Base-by-base conservation (phyloP, 2,888 invertebrate species). In the Agriopis leucophaearia region DNA sequence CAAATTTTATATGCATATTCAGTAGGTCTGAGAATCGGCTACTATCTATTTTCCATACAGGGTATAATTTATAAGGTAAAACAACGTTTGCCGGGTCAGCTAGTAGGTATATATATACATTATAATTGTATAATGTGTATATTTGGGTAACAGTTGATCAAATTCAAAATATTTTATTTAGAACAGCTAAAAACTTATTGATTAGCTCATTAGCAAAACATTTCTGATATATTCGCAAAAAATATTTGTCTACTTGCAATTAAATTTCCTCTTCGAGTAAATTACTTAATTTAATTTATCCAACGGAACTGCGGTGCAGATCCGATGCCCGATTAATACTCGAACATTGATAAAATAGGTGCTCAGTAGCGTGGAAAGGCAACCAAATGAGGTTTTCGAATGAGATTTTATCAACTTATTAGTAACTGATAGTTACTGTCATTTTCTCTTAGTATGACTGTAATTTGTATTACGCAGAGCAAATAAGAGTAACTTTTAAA, bases 201-300 rank as follows among this genome's bases (percentile, higher is more conserved):
- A n/a, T n/a, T n/a, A 48, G 18, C 10, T 48, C 48, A 2, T 48
- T 48, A 7, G 10, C 18, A 50, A 50, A 27, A 12, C 27, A 16
- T 12, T 18, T 18, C 10, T 13, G 13, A 44, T 44, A 44, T 44
- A 1, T 18, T 12, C 18, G 4, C 38, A 38, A 16, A n/a, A 40
- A 48, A 40, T 52, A 44, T 45, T 61, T 45, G 36, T 45, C 40
- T 55, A 38, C 35, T 6, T 44, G 27, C 61, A 54, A 61, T 63
- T 69, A 50, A 65, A 71, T 71, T 51, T 62, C 62, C 59, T 65
- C 63, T 60, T 52, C 60, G 27, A 61, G 52, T 66, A 61, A 55
- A 42, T 27, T 50, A 13, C 44, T 35, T 42, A 59, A 68, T 71
- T 68, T 48, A 68, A 71, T 71, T 66, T 68, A 71, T 66, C 63